A percentile compares a stretch with the other conserved stretches of the same genome.
phyloP scores from a whole-genome alignment of 2,888 invertebrate genomes.

The Papilio gigon region DNA sequence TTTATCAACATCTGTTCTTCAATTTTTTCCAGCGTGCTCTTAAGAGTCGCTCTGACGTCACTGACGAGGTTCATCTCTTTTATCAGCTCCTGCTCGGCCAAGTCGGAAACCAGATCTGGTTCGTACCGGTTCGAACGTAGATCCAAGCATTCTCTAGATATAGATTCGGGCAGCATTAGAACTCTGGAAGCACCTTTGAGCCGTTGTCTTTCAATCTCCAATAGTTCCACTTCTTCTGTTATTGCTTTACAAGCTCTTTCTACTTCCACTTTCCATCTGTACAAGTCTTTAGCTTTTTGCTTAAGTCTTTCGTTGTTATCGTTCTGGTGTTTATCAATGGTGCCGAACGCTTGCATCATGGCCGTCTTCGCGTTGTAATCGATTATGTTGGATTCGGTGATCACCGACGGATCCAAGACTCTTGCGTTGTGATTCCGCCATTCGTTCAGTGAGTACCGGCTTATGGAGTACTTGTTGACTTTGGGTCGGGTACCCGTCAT shows the following conservation, averaged over 20 bases:
- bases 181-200: conserved; percentile 86
- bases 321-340: conserved; percentile 86
- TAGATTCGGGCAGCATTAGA: conserved; percentile 87
- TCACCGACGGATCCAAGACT: conserved; percentile 74
- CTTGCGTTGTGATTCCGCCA: conserved; percentile 85
- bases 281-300: conserved; percentile 86
- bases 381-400: conserved; percentile 81
- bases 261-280: conserved; percentile 89
- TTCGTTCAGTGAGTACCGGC: conserved; percentile 87
- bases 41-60: conserved; percentile 85
- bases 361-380: conserved; percentile 85
- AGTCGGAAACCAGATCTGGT: conserved; percentile 88
- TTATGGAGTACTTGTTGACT: conserved; percentile 89
- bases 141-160: conserved; percentile 89
- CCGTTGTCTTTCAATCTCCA: conserved; percentile 86
- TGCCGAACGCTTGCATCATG: conserved; percentile 84
- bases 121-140: conserved; percentile 86
- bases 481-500: conserved; percentile 88
- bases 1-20: conserved; percentile 88
- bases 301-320: conserved; percentile 86
- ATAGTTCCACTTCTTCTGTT: conserved; percentile 85
- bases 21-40: conserved; percentile 84
- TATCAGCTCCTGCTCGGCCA: conserved; percentile 89
- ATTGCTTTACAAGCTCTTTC: conserved; percentile 86
- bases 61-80: conserved; percentile 88